Percentiles rank a stretch among this genome's conserved stretches.
Conservation (phyloP, 2,888 invertebrate species). For the Xylophagus ater region DNA sequence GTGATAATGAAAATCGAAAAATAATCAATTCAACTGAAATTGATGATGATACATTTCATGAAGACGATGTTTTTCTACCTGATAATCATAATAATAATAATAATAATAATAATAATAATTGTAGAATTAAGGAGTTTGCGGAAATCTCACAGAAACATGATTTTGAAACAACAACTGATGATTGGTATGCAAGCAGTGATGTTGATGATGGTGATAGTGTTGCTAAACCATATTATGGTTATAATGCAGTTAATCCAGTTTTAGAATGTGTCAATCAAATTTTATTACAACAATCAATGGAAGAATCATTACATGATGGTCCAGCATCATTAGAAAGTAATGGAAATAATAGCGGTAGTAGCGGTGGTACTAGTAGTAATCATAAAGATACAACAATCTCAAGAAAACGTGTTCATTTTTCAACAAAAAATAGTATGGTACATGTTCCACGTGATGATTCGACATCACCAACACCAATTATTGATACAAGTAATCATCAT, state of each 20-base stretch:
- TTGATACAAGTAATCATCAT: slow-evolving; percentile 37
- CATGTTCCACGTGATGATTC: slow-evolving; percentile 35
- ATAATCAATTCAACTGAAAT: slow-evolving; percentile 6
- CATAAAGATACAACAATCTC: slow-evolving; percentile 22
- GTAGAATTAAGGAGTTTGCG: slow-evolving; percentile 27
- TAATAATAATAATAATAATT: slow-evolving; percentile 13
- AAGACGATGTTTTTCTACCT: slow-evolving; percentile 29
- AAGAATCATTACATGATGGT: slow-evolving; percentile 33
- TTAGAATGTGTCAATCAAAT: slow-evolving; percentile 78
- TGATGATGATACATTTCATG: slow-evolving; percentile 22
- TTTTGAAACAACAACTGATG: slow-evolving; percentile 44
- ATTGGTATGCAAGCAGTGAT: slow-evolving; percentile 73
- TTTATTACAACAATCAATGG: slow-evolving; percentile 59
- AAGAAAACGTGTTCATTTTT: slow-evolving; percentile 50
- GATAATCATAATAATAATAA: slow-evolving; percentile 27
- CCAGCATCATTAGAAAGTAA: slow-evolving; percentile 21
- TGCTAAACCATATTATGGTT: slow-evolving; percentile 30
- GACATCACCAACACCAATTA: slow-evolving; percentile 18
- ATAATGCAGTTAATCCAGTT: slow-evolving; percentile 68
- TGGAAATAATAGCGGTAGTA: slow-evolving; percentile 22
- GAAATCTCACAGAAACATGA: slow-evolving; percentile 35
- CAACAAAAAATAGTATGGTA: slow-evolving; percentile 50
- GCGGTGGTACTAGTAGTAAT: slow-evolving; percentile 23
- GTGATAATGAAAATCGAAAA: slow-evolving; percentile 24
- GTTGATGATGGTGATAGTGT: slow-evolving; percentile 48